Base-by-base conservation (phyloP, 1,140 invertebrate genomes). In the Nebria ingens region DNA sequence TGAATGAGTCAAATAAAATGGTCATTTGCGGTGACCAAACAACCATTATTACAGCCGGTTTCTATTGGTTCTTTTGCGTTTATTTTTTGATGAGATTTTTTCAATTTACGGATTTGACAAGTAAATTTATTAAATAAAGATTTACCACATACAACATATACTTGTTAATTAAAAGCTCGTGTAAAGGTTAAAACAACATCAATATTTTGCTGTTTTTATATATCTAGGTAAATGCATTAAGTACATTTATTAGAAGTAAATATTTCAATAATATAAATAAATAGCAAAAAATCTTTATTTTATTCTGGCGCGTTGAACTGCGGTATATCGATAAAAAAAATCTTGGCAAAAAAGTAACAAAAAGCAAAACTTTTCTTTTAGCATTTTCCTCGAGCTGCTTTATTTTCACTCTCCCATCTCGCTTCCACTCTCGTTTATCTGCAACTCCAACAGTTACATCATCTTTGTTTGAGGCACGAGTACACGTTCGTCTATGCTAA, bases 241-340 rank as follows among this genome's bases (percentile, higher is more conserved):
- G n/a, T n/a, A n/a, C n/a, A n/a, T n/a, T n/a, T n/a, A n/a, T n/a
- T n/a, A n/a, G n/a, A n/a, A n/a, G n/a, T n/a, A n/a, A n/a, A n/a
- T n/a, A n/a, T n/a, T n/a, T n/a, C n/a, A n/a, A n/a, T n/a, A n/a
- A n/a, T n/a, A n/a, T n/a, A n/a, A n/a, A n/a, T 34, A 34, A 34
- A 34, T 34, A 34, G 25, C n/a, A n/a, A n/a, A n/a, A 34, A 34
- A 34, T 34, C n/a, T 34, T 34, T n/a, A 34, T 34, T 34, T n/a
- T 34, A n/a, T 34, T 34, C 6, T 34, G n/a, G 25, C 25, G 25
- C n/a, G 25, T n/a, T n/a, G 25, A 34, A 34, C 6, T 34, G 25
- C 25, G n/a, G 6, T n/a, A n/a, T 34, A 34, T 34, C 25, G 25
- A n/a, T 34, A 34, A n/a, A 34, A 34, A 34, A n/a, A 34, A 34